These are phyloP conservation scores for Phaedon cochleariae DNA, from an alignment of 2,888 invertebrate species.

Conservation along the genomic window DNA sequence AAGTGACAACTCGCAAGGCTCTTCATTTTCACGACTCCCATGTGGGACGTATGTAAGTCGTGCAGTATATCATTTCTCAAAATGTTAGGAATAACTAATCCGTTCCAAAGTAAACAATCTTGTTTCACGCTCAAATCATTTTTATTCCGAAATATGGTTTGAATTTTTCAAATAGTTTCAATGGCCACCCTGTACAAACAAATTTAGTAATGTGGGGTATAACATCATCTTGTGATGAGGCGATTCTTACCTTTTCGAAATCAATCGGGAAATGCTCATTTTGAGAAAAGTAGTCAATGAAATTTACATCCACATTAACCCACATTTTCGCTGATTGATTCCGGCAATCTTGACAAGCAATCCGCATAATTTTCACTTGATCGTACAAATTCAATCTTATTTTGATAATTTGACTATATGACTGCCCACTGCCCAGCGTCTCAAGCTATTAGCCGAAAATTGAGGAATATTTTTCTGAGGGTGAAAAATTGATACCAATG, in stretches of 20 bases:
- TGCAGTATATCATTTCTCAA: slow-evolving; percentile 24
- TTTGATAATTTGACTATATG: slow-evolving; percentile 38
- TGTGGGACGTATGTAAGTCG: slow-evolving; percentile 35
- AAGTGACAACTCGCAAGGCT: slow-evolving; percentile 20
- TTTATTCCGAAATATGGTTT: slow-evolving; percentile 15
- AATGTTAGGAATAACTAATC: slow-evolving; percentile 32
- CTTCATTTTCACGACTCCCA: slow-evolving; percentile 28
- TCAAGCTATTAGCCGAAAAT: slow-evolving; percentile 48
- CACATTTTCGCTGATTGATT: slow-evolving; percentile 1
- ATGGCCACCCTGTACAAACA: slow-evolving; percentile 14
- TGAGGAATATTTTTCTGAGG: slow-evolving; percentile 49
- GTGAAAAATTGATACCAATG: slow-evolving; percentile 49
- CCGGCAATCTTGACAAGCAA: slow-evolving; percentile 39
- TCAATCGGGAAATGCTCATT: not conserved
- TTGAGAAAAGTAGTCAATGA: not conserved
- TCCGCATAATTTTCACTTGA: slow-evolving; percentile 37
- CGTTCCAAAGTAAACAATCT: slow-evolving; percentile 38
- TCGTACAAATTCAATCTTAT: slow-evolving; percentile 35
- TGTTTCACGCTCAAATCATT: slow-evolving; percentile 18
- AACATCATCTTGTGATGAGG: not conserved
- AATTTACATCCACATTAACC: not conserved
- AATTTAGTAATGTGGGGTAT: not conserved
- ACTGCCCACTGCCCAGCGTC: slow-evolving; percentile 33
- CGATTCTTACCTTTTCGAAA: not conserved
- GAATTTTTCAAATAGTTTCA: not conserved